phyloP scores from a whole-genome alignment of 2,113 vertebrate species.

The Pogonocichla stellata region DNA sequence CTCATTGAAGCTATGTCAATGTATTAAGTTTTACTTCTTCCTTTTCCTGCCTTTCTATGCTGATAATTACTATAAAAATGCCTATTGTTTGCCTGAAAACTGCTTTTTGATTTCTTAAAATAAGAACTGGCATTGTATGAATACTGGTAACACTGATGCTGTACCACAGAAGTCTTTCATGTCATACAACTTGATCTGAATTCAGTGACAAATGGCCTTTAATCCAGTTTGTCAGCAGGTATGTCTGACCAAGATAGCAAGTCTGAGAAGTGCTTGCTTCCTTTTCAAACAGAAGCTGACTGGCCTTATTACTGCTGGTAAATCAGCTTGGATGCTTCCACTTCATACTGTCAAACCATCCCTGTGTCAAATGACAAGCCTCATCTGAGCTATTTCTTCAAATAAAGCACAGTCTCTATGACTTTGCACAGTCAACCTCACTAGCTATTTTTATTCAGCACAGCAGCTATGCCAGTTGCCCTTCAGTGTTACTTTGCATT shows the following conservation, averaged over 20 bases:
- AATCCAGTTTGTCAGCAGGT: neutral
- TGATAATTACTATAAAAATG: neutral
- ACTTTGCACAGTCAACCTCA: neutral
- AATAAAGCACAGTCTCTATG: neutral
- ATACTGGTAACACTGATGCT: neutral
- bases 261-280: neutral
- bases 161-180: neutral
- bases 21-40: neutral
- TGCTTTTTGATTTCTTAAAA: neutral
- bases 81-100: neutral
- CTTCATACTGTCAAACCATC: neutral
- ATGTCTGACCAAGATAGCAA: neutral
- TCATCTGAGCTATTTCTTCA: neutral
- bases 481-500: neutral
- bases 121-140: neutral
- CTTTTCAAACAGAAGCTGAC: neutral
- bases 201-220: neutral
- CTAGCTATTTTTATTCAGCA: neutral
- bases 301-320: neutral
- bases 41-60: neutral
- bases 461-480: neutral
- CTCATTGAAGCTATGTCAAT: neutral
- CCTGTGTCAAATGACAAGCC: neutral
- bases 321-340: neutral
- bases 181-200: neutral